Base-by-base conservation (phyloP, 2,888 invertebrate species). In the Blastobasis adustella region DNA sequence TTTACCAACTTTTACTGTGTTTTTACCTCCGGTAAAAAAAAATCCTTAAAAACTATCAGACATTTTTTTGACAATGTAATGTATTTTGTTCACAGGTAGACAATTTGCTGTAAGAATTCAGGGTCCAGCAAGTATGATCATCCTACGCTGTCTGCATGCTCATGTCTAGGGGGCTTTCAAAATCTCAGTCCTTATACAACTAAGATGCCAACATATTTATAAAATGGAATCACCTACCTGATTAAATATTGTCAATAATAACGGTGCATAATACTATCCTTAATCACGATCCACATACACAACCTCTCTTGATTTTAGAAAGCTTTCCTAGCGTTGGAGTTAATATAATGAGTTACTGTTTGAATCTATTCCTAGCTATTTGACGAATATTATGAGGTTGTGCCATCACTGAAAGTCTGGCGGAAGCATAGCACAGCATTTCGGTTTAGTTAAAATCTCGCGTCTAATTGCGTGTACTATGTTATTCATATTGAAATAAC, bases 21-120 rank as follows among this genome's bases (percentile, higher is more conserved):
- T 23, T 23, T 23, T 23, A 23, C 23, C 23, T 23, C 23, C 3
- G 23, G 2, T 23, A 23, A 23, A 23, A 23, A 2, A 23, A 2
- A 2, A 23, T 1, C 23, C 3, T 2, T 23, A 23, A 23, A 23
- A 23, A 23, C 2, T 1, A 23, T 23, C 3, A 1, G 23, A 23
- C 23, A 42, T 42, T 42, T 42, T 42, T 42, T n/a, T 40, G 9
- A 40, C 9, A 40, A 7, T 42, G 23, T 42, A 1, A 7, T 45
- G 6, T 45, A 54, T 58, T 54, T 54, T 66, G 54, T 59, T 79
- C 69, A 38, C 82, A 84, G 84, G 76, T 84, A 84, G 76, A 79
- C 67, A 62, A 70, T 54, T 61, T 60, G 59, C 55, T 23, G 52
- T 53, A 44, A 49, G 10, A 58, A 54, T 48, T 63, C 53, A 55